Evolutionary conservation across 2,113 vertebrate species (phyloP).

Genomic region (Phocoena phocoena): DNA sequence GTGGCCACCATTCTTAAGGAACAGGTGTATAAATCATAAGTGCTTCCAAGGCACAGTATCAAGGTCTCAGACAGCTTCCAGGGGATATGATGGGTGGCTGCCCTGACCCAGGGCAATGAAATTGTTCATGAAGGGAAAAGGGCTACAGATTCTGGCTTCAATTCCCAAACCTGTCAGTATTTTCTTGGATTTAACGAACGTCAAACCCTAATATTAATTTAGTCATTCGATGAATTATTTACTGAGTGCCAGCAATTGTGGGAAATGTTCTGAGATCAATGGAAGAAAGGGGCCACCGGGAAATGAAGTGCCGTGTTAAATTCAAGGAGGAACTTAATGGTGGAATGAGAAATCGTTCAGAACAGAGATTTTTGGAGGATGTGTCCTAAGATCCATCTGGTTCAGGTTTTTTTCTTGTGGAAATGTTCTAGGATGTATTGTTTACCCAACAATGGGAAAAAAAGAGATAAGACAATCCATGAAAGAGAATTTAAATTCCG

Average conservation of each 20-base stretch:
- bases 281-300: not conserved
- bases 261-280: not conserved
- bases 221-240: not conserved
- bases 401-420: not conserved
- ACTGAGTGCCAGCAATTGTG: not conserved
- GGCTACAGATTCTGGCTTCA: not conserved
- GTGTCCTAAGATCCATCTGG: not conserved
- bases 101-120: not conserved
- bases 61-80: not conserved
- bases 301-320: conserved; percentile 43
- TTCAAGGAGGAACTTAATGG: not conserved
- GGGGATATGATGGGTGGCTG: not conserved
- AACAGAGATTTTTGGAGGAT: not conserved
- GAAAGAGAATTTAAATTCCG: not conserved
- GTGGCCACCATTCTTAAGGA: not conserved
- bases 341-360: not conserved
- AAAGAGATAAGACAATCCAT: not conserved
- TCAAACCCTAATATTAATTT: conserved; percentile 31
- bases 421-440: conserved; percentile 3
- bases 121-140: not conserved
- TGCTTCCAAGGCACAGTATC: not conserved
- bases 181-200: conserved; percentile 31
- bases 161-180: not conserved
- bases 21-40: not conserved
- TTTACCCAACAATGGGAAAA: not conserved